Conservation (phyloP, 1,140 invertebrate species). For the Drosophila fuyamai region DNA sequence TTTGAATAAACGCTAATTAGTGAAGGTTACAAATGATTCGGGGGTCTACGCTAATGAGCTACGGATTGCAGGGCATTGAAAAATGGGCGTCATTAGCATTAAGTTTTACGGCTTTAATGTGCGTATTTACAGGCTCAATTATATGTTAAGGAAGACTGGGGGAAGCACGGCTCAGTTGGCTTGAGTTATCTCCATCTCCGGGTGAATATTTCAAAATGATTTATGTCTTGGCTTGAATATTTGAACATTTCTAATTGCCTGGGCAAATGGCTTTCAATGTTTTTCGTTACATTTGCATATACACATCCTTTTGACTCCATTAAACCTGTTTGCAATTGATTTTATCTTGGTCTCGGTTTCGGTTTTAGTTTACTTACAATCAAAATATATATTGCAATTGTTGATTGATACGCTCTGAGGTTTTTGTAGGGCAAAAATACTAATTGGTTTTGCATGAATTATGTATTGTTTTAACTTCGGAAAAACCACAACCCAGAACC, state of each 20-base stretch:
- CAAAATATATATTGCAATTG: conserved; percentile 22
- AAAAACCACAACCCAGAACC: conserved; percentile 1
- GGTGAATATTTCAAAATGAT: conserved; percentile 11
- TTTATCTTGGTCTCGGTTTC: conserved; percentile 8
- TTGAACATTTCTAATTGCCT: conserved; percentile 26
- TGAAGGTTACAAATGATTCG: conserved; percentile 44
- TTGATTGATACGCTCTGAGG: conserved; percentile 17
- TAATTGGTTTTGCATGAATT: conserved; percentile 29
- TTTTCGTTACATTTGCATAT: conserved; percentile 13
- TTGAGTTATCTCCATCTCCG: conserved; percentile 13
- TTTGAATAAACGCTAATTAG: conserved; percentile 51
- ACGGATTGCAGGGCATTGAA: conserved; percentile 31
- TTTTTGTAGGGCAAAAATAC: neutral
- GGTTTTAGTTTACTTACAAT: conserved; percentile 14
- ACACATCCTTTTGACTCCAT: conserved; percentile 19
- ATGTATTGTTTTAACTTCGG: conserved; percentile 30
- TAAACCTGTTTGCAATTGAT: conserved; percentile 35
- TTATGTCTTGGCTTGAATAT: neutral
- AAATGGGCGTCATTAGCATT: conserved; percentile 37
- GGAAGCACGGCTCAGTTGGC: conserved; percentile 1
- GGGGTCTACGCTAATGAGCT: conserved; percentile 22
- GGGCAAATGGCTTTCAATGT: conserved; percentile 28
- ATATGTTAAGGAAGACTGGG: conserved; percentile 8
- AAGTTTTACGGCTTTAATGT: conserved; percentile 30
- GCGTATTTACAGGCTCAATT: conserved; percentile 7